Evolutionary conservation across 1,140 invertebrate genomes (phyloP).

Genomic region (Eciton burchellii): DNA sequence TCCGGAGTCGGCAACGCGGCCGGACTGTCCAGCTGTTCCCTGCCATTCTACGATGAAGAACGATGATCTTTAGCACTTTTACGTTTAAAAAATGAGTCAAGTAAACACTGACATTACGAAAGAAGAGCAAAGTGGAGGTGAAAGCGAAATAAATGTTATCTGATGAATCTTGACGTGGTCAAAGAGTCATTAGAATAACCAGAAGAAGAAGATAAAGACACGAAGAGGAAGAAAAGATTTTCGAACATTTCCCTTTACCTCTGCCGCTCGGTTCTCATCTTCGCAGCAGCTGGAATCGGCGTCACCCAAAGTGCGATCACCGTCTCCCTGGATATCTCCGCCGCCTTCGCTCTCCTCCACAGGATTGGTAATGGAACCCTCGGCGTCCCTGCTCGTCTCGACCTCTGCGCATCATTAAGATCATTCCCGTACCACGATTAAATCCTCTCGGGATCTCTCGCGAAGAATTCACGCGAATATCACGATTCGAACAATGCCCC

Average conservation of each 20-base stretch:
- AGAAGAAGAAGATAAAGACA: no score
- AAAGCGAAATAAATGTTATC: no score
- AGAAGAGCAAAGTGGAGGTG: no score
- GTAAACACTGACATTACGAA: not conserved
- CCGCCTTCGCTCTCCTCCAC: constrained; percentile 85
- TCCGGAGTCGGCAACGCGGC: constrained; percentile 83
- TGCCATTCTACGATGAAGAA: constrained; percentile 69
- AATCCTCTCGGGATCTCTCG: no score
- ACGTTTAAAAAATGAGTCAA: no score
- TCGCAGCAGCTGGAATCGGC: constrained; percentile 80
- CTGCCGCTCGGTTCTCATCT: constrained; percentile 80
- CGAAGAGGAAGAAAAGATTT: no score
- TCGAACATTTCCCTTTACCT: constrained; percentile 74
- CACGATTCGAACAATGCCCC: constrained; percentile 29
- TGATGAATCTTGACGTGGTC: no score
- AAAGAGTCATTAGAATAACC: no score
- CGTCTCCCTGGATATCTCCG: constrained; percentile 76
- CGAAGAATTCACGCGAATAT: constrained; percentile 1
- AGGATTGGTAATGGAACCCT: constrained; percentile 86
- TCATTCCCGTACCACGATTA: not conserved
- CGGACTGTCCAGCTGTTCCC: constrained; percentile 77
- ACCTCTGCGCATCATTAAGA: constrained; percentile 77
- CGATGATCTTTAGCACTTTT: not conserved
- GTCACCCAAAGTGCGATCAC: constrained; percentile 80
- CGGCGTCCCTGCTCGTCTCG: constrained; percentile 84